Evolutionary conservation across 2,113 vertebrate genomes (phyloP).

Genomic region (Hipposideros armiger): DNA sequence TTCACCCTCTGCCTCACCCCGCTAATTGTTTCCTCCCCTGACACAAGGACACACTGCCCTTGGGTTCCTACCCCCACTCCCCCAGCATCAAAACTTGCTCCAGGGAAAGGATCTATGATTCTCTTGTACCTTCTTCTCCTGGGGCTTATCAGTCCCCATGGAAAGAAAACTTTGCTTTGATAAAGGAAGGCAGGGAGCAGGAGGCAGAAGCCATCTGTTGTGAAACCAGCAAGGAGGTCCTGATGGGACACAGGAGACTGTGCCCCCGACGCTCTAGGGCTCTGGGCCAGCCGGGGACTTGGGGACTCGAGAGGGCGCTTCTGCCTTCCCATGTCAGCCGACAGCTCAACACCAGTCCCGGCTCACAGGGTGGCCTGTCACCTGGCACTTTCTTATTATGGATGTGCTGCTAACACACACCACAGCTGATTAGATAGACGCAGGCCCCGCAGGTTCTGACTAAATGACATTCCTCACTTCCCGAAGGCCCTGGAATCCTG

Average conservation of each 20-base stretch:
- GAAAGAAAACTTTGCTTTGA: neutral
- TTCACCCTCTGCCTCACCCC: neutral
- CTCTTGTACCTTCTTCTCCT: neutral
- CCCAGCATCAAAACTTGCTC: neutral
- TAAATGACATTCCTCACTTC: slow-evolving; percentile 50
- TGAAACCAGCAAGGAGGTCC: neutral
- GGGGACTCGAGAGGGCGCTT: neutral
- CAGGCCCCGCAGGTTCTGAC: slow-evolving; percentile 65
- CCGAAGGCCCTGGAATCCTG: neutral
- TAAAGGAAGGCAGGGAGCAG: neutral
- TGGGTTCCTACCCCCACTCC: neutral
- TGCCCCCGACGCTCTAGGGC: neutral
- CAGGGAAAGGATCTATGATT: neutral
- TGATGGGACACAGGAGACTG: neutral
- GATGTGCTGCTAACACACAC: slow-evolving; percentile 85
- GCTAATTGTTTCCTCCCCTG: neutral
- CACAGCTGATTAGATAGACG: slow-evolving; percentile 83
- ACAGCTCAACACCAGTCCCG: slow-evolving; percentile 84
- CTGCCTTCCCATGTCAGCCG: slow-evolving; percentile 71
- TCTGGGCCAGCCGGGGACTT: neutral
- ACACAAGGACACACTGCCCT: neutral
- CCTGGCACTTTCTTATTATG: slow-evolving; percentile 84
- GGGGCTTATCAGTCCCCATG: neutral
- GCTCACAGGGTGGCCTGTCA: slow-evolving; percentile 71
- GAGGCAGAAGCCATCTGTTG: fast-evolving